phyloP scores from a whole-genome alignment of 92 coral and sea anemone species.

The Blastomussa wellsi region DNA sequence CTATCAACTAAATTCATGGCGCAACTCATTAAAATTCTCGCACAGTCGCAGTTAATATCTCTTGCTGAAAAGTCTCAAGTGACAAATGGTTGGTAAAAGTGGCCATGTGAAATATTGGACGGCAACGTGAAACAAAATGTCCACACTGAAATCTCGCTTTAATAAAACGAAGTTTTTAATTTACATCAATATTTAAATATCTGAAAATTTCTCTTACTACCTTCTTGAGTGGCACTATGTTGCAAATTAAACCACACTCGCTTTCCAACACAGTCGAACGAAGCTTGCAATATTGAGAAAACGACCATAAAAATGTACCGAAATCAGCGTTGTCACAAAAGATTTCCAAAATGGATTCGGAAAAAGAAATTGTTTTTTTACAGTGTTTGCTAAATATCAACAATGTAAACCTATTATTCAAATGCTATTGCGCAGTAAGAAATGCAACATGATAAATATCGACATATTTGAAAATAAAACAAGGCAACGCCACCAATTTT shows the following conservation, averaged over 20 bases:
- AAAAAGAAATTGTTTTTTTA: not conserved
- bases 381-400: not conserved
- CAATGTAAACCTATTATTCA: not conserved
- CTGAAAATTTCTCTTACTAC: not conserved
- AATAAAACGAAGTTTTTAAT: not conserved
- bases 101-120: not conserved
- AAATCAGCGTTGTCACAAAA: not conserved
- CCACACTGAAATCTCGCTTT: not conserved
- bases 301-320: not conserved
- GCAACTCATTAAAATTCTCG: not conserved
- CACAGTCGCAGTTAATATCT: not conserved
- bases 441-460: not conserved
- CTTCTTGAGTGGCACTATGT: not conserved
- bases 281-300: not conserved
- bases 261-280: not conserved
- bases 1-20: not conserved
- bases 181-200: not conserved
- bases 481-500: not conserved
- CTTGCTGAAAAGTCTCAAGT: not conserved
- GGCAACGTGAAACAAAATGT: not conserved
- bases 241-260: not conserved
- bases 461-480: not conserved
- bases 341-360: not conserved
- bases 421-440: not conserved
- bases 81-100: not conserved